Base-by-base conservation (phyloP, 1,140 invertebrate species). In the Drosophila nikananu region DNA sequence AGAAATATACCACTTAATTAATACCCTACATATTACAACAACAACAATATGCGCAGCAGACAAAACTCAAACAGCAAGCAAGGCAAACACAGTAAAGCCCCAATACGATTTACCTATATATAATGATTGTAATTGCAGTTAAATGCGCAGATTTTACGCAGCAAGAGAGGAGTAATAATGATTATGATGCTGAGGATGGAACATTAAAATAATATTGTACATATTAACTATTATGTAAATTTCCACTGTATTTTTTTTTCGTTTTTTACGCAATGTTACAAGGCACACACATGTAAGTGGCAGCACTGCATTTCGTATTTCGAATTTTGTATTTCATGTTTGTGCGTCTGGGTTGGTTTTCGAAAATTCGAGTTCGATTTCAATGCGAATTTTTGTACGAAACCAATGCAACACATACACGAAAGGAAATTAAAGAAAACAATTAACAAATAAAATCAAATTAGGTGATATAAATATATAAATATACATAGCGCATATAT, bases 141-240 rank as follows among this genome's bases (percentile, higher is more conserved):
- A 60, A 60, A 67, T 52, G 54, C 49, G 49, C 49, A 55, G 57
- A 77, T 80, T 87, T 76, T 68, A 65, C 21, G 41, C 59, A 66
- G 23, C 82, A 66, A 55, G 41, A 62, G 65, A 66, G 52, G 42
- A 63, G 66, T 48, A 51, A 35, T 23, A 37, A 37, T 23, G 46
- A 44, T 13, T 27, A 42, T 7, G 46, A 67, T 41, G 17, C 49
- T 23, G 37, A 41, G 15, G 17, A 46, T 46, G 42, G 30, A 66
- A 55, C 46, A 74, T 68, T 51, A 64, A 79, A 64, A 65, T 54
- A 60, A 73, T 57, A 57, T 48, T 89, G 86, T 89, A 89, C 67
- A 89, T 89, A 89, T 89, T 89, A 89, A 89, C 66, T 90, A 86
- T 90, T 86, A 76, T 89, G 86, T 90, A 91, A 82, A 86, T 90